Evolutionary conservation across 2,113 vertebrate genomes (phyloP).

Genomic region (Mellivora capensis): DNA sequence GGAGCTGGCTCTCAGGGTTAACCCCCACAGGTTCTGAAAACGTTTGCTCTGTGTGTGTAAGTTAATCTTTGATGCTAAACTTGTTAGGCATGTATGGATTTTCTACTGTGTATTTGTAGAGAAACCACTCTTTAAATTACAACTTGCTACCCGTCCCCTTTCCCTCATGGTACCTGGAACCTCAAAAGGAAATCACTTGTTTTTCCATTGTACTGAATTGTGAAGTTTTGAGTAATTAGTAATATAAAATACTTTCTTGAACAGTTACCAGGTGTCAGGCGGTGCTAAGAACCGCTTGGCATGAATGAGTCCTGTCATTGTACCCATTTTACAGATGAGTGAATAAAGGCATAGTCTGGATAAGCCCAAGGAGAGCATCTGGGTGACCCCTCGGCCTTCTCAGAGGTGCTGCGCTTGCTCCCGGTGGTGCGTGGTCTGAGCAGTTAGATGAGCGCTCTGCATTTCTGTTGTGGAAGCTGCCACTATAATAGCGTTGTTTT

Average conservation of each 20-base stretch:
- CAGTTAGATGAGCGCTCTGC: not conserved
- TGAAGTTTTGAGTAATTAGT: not conserved
- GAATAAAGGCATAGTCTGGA: not conserved
- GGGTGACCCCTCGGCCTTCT: not conserved
- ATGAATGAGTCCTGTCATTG: fast-evolving
- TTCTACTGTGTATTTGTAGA: not conserved
- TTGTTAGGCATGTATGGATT: not conserved
- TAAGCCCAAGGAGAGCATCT: not conserved
- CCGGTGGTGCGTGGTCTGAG: not conserved
- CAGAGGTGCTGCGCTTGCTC: not conserved
- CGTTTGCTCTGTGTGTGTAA: not conserved
- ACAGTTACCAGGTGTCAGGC: not conserved
- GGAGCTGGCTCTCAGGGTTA: not conserved
- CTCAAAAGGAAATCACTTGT: not conserved
- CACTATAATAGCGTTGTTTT: not conserved
- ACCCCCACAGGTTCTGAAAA: not conserved
- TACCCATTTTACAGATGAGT: not conserved
- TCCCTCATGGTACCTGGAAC: not conserved
- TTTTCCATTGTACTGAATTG: not conserved
- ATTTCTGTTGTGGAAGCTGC: not conserved
- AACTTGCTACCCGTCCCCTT: not conserved
- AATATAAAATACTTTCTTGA: not conserved
- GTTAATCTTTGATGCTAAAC: not conserved
- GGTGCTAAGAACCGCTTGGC: not conserved
- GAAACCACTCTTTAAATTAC: not conserved